Percentiles rank a stretch among this genome's conserved stretches.
Evolutionary conservation across 1,140 invertebrate species (phyloP).

Genomic region (Microvelia longipes): DNA sequence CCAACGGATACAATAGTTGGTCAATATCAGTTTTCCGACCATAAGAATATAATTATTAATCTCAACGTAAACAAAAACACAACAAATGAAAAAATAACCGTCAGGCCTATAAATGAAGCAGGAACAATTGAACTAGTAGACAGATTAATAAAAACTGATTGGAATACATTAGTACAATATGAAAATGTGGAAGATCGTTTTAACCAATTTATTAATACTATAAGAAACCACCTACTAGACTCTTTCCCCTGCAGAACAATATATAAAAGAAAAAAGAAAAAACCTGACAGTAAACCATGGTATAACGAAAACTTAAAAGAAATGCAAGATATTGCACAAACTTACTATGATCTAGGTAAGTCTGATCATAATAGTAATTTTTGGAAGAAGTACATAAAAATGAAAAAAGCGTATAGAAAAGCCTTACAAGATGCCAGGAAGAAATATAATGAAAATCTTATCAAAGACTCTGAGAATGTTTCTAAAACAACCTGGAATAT

Average conservation of each 20-base stretch:
- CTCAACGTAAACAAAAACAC: too few relatives aligned
- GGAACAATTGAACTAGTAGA: too few relatives aligned
- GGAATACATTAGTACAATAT: too few relatives aligned
- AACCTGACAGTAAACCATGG: background rate
- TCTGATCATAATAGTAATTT: background rate
- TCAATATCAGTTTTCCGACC: too few relatives aligned
- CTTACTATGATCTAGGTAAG: background rate
- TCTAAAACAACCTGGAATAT: background rate
- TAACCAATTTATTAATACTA: background rate
- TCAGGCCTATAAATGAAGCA: too few relatives aligned
- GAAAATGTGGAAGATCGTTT: too few relatives aligned
- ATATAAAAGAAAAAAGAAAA: background rate
- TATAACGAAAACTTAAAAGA: background rate
- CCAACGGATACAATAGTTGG: too few relatives aligned
- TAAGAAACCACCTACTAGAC: background rate
- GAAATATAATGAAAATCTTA: background rate
- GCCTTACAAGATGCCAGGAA: background rate
- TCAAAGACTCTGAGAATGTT: too few relatives aligned
- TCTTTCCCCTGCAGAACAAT: background rate
- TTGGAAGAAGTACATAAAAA: background rate
- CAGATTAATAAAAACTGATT: too few relatives aligned
- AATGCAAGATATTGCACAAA: background rate
- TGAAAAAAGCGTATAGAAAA: background rate
- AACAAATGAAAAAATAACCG: too few relatives aligned
- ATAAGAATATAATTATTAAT: too few relatives aligned